These are phyloP conservation scores for Macquaria ambigua DNA, from an alignment of 2,113 vertebrate species.

Conservation along the genomic window DNA sequence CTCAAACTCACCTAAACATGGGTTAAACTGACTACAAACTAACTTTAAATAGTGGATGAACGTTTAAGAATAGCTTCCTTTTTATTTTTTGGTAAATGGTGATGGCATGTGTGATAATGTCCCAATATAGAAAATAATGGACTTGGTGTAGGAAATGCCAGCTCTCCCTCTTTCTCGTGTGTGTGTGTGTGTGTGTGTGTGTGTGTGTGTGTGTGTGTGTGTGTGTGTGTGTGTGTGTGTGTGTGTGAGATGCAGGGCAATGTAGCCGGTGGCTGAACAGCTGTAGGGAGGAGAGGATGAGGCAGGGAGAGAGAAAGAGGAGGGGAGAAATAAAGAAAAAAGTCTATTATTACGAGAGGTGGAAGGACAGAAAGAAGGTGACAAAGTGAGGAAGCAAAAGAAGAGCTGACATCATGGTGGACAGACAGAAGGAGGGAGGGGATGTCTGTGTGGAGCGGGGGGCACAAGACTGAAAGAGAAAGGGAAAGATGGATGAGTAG, in stretches of 20 bases:
- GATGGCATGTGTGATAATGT: background rate
- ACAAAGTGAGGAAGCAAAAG: conserved; percentile 35
- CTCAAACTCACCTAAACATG: background rate
- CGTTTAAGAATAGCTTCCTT: background rate
- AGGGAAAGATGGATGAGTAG: conserved; percentile 43
- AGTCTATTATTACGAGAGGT: conserved; percentile 45
- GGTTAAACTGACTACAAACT: background rate
- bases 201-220: background rate
- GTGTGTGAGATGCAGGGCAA: background rate
- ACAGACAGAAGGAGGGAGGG: conserved; percentile 36
- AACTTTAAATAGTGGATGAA: background rate
- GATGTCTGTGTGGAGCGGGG: background rate
- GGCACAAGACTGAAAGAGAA: background rate
- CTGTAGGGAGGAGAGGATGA: conserved; percentile 57
- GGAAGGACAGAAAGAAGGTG: conserved; percentile 51
- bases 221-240: conserved; percentile 26
- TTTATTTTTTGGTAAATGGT: background rate
- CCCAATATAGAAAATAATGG: conserved; percentile 5
- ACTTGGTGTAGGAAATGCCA: conserved; percentile 16
- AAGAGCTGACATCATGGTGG: conserved; percentile 63
- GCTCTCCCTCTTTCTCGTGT: background rate
- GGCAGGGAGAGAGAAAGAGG: background rate
- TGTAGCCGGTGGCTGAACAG: conserved; percentile 43
- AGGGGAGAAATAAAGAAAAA: conserved; percentile 14
- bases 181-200: conserved; percentile 27